Conservation (phyloP, 2,888 invertebrate genomes). For the Eupithecia subfuscata region DNA sequence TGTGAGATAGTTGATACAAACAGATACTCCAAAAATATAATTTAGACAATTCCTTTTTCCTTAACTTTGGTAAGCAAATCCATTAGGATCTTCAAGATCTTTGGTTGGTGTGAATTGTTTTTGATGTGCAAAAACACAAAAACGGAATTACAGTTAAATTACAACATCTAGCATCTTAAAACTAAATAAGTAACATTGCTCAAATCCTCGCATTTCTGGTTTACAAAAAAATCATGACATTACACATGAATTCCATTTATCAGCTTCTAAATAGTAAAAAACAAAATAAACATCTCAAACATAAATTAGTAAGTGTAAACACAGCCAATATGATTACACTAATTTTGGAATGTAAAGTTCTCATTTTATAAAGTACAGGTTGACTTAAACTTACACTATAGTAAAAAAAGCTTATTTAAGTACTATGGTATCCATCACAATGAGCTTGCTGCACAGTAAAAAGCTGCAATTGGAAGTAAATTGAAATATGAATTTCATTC, state of each 20-base stretch:
- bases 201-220: conserved; percentile 13
- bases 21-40: conserved; percentile 52
- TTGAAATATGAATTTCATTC: conserved; percentile 76
- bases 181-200: conserved; percentile 24
- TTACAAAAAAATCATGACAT: conserved; percentile 12
- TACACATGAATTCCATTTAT: conserved; percentile 28
- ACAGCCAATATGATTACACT: conserved; percentile 71
- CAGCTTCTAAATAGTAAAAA: conserved; percentile 41
- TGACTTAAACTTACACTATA: conserved; percentile 63
- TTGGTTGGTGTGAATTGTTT: conserved; percentile 52
- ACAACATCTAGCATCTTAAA: conserved; percentile 18
- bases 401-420: conserved; percentile 80
- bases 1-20: conserved; percentile 16
- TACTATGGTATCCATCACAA: conserved; percentile 78
- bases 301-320: conserved; percentile 54
- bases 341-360: conserved; percentile 78
- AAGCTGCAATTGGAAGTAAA: conserved; percentile 57
- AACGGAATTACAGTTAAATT: conserved; percentile 7
- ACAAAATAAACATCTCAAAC: conserved; percentile 45
- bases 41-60: conserved; percentile 50
- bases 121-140: conserved; percentile 31
- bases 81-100: conserved; percentile 58
- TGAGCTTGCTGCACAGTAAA: conserved; percentile 72
- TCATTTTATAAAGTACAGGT: conserved; percentile 58
- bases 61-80: conserved; percentile 58